Percentiles rank a stretch among this genome's conserved stretches.
phyloP scores from a whole-genome alignment of 2,797 vertebrate species.

The Mormyrops boulengeri region DNA sequence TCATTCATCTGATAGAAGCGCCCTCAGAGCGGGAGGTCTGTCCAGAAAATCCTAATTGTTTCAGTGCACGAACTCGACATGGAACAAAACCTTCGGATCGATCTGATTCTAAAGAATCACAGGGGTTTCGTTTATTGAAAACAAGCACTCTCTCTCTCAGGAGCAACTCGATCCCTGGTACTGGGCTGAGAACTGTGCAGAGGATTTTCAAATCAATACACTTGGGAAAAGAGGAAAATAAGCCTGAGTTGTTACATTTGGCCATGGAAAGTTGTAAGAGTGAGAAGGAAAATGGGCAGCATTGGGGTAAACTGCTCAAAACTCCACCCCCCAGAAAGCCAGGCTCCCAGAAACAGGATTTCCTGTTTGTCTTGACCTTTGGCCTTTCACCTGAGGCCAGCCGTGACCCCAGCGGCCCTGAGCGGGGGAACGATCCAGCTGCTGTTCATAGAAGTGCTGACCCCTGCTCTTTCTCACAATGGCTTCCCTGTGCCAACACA shows the following conservation, averaged over 20 bases:
- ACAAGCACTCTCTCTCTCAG: conserved; percentile 10
- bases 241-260: conserved; percentile 1
- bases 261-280: conserved; percentile 33
- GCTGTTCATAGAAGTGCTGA: background rate
- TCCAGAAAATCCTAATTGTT: background rate
- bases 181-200: background rate
- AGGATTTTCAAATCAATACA: conserved; percentile 23
- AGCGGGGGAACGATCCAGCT: background rate
- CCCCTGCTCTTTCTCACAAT: background rate
- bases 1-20: background rate
- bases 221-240: background rate
- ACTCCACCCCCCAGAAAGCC: background rate
- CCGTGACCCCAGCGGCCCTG: background rate
- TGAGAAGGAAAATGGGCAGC: conserved; percentile 46
- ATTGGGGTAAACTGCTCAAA: conserved; percentile 5
- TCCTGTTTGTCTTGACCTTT: conserved; percentile 13
- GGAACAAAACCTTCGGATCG: conserved; percentile 16
- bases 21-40: background rate
- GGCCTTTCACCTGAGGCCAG: conserved; percentile 4
- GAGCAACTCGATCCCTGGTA: background rate
- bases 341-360: conserved; percentile 11
- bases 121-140: conserved; percentile 18
- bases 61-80: background rate
- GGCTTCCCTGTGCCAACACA: background rate
- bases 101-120: conserved; percentile 15